Conservation (phyloP, 2,888 invertebrate genomes). For the Callimorpha dominula region DNA sequence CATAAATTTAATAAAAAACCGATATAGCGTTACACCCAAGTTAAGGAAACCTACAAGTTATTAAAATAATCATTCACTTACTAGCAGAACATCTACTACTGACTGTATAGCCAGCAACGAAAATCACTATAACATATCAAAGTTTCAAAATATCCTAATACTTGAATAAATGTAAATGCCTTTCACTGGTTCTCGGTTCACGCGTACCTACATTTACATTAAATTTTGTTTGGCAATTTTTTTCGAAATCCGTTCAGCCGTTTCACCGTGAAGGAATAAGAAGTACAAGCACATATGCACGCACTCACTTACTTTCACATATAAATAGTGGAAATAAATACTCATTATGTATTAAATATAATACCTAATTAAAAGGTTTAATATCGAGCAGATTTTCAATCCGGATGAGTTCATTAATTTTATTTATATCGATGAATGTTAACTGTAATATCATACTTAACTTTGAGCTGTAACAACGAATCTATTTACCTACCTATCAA, state of each 20-base stretch:
- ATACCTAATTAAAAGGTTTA: background rate
- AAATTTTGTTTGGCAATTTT: too few relatives aligned
- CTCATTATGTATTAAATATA: background rate
- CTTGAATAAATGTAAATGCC: background rate
- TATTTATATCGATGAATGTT: background rate
- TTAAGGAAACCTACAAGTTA: too few relatives aligned
- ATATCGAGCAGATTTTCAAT: background rate
- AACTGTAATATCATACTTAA: background rate
- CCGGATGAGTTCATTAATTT: background rate
- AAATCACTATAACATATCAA: background rate
- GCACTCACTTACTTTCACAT: background rate
- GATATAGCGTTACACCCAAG: too few relatives aligned
- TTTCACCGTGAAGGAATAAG: background rate
- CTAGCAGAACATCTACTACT: background rate
- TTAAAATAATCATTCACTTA: too few relatives aligned
- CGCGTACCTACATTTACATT: too few relatives aligned
- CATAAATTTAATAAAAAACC: background rate
- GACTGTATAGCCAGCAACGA: background rate
- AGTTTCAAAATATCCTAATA: background rate
- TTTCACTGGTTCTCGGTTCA: background rate
- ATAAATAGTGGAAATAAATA: background rate
- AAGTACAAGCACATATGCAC: background rate
- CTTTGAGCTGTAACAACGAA: background rate
- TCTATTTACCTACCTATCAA: slow-evolving; percentile 4
- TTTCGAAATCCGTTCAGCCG: background rate